Evolutionary conservation across 2,113 vertebrate genomes (phyloP), one percentile per base, ranked within the genome.

Genomic region (Petromus typicus): DNA sequence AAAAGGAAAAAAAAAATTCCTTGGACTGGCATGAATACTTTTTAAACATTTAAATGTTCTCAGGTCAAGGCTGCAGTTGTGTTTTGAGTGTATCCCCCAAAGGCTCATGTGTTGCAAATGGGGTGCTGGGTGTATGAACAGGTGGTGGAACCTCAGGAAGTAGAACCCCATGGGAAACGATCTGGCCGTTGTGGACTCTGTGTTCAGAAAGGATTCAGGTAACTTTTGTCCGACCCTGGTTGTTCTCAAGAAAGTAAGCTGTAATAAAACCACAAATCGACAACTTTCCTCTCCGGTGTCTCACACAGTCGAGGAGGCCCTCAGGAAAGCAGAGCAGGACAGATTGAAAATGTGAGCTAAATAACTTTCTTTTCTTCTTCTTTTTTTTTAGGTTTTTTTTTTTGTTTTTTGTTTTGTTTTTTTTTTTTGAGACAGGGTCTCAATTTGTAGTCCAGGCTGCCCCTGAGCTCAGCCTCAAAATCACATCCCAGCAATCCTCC

Each of bases 1-100:
- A 83, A 30, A 56, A 89, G 57, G 56, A 22, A 34, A 78, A 40
- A n/a, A 75, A 59, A 86, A 30, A 23, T 40, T 81, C 59, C 25
- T 40, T 80, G 37, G 14, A 51, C 12, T 81, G 22, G 80, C 30
- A 93, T 95, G 93, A 94, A 51, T 37, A 51, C 79, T 76, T 83
- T 43, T 84, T 56, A 86, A 84, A 84, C 43, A 48, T 22, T 90
- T 92, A 34, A 76, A 71, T 51, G 66, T 73, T 45, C 25, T 48
- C 20, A 93, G 40, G 82, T 61, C 37, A 48, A 66, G 20, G 51
- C 7, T 57, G 43, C 78, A 12, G 54, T 2, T 45, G 34, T 78
- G 27, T 20, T 45, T 57, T 45, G 27, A 86, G 61, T 45, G 71
- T 51, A 30, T 22, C 11, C 37, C 45, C 20, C 20, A 67, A 66